Evolutionary conservation across 2,888 invertebrate species (phyloP).

Genomic region (Phengaris alcon): DNA sequence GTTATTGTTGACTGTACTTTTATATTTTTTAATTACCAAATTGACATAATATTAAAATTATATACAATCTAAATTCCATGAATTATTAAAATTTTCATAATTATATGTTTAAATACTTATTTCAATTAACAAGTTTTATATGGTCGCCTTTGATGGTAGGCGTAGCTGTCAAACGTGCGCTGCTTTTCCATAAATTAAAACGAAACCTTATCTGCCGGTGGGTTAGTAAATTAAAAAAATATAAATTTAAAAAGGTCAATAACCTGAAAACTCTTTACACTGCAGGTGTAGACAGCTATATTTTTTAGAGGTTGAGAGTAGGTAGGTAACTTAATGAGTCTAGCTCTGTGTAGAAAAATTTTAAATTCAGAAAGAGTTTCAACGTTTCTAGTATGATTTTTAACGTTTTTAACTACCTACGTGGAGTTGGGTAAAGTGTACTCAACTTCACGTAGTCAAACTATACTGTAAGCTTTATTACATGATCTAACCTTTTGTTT

Average conservation of each 20-base stretch:
- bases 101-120: conserved; percentile 2
- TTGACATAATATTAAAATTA: background rate
- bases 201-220: background rate
- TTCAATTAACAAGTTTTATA: conserved; percentile 21
- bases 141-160: background rate
- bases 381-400: too few relatives aligned
- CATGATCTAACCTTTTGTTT: too few relatives aligned
- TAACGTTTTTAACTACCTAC: too few relatives aligned
- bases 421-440: too few relatives aligned
- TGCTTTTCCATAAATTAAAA: conserved; percentile 8
- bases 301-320: background rate
- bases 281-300: background rate
- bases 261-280: background rate
- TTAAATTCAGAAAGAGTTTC: too few relatives aligned
- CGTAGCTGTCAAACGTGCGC: background rate
- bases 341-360: too few relatives aligned
- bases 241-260: background rate
- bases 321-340: too few relatives aligned
- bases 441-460: too few relatives aligned
- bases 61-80: conserved; percentile 11
- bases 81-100: background rate
- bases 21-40: conserved; percentile 10
- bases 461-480: too few relatives aligned
- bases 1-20: background rate
- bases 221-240: background rate